Percentiles rank a stretch among this genome's conserved stretches.
These are phyloP conservation scores for Tethea ocularis DNA, from an alignment of 2,888 invertebrate species.

Conservation along the genomic window DNA sequence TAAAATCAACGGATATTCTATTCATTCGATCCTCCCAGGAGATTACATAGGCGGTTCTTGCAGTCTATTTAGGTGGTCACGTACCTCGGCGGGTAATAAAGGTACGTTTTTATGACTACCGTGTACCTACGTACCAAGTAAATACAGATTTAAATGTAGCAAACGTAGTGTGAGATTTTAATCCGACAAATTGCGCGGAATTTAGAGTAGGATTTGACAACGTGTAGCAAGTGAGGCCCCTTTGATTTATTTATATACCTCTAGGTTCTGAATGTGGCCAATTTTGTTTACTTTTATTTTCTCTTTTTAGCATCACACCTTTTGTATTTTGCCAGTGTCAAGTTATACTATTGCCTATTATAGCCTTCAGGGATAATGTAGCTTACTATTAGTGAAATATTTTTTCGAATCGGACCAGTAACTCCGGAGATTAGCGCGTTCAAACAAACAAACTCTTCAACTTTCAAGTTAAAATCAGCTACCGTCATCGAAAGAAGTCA, in stretches of 20 bases:
- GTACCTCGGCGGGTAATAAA: constrained; percentile 6
- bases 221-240: neutral
- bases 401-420: no score
- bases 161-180: neutral
- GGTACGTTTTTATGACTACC: constrained; percentile 1
- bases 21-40: constrained; percentile 8
- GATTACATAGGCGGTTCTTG: neutral
- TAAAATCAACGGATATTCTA: constrained; percentile 5
- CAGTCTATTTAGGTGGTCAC: constrained; percentile 6
- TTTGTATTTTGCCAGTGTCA: no score
- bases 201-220: neutral
- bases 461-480: no score
- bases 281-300: no score
- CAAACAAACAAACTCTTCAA: no score
- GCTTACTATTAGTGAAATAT: no score
- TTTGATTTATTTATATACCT: no score
- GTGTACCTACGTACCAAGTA: neutral
- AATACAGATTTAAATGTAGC: constrained; percentile 4
- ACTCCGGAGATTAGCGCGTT: no score
- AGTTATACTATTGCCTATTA: no score
- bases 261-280: neutral
- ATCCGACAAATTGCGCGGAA: neutral
- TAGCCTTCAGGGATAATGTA: no score
- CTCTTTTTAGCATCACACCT: no score
- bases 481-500: no score